phyloP scores from a whole-genome alignment of 2,888 invertebrate genomes.

The Adela reaumurella region DNA sequence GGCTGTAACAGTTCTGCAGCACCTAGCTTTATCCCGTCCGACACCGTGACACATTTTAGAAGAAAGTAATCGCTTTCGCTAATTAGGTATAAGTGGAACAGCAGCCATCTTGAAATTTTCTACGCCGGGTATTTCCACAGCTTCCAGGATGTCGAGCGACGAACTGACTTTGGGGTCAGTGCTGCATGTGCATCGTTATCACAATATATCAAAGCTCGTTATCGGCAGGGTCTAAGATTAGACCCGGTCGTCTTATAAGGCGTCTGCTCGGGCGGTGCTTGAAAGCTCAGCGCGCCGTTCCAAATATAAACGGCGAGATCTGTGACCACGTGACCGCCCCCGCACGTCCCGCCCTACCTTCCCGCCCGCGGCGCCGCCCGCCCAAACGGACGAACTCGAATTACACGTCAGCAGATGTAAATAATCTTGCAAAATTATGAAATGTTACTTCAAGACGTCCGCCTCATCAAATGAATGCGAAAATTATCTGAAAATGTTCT shows the following conservation, averaged over 20 bases:
- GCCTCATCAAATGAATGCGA: not conserved
- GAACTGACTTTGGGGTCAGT: not conserved
- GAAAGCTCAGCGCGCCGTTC: conserved; percentile 30
- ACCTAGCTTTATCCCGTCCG: no score
- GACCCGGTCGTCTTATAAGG: conserved; percentile 48
- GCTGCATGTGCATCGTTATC: not conserved
- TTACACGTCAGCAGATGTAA: not conserved
- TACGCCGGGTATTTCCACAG: not conserved
- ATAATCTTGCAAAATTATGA: no score
- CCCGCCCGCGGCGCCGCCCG: conserved; percentile 41
- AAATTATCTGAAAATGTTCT: no score
- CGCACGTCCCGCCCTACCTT: conserved; percentile 37
- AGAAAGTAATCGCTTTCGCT: no score
- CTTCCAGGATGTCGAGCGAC: not conserved
- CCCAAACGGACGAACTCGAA: conserved; percentile 51
- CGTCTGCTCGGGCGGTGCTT: conserved; percentile 31
- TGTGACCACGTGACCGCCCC: conserved; percentile 8
- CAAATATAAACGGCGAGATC: conserved; percentile 28
- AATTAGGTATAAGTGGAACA: no score
- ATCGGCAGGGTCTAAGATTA: conserved; percentile 37
- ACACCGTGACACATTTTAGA: no score
- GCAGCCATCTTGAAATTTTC: not conserved
- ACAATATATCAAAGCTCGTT: no score
- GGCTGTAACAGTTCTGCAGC: no score
- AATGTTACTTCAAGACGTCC: not conserved